Percentiles rank a stretch among this genome's conserved stretches.
Conservation (phyloP, 2,888 invertebrate species). For the Pseudococcus viburni region DNA sequence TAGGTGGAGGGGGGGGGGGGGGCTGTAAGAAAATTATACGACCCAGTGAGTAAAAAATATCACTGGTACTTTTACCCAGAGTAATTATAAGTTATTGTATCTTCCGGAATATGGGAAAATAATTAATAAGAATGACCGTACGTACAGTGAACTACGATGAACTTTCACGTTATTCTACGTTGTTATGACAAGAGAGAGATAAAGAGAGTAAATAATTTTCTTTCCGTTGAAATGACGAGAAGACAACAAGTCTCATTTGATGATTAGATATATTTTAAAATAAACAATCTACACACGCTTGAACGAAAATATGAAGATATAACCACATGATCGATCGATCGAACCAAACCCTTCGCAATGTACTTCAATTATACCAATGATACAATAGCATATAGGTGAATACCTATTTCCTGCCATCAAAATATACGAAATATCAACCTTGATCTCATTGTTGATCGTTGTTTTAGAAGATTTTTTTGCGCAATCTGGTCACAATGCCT, state of each 20-base stretch:
- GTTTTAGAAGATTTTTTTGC: conserved; percentile 43
- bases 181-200: background rate
- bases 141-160: background rate
- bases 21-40: too few relatives aligned
- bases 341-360: background rate
- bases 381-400: background rate
- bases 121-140: conserved; percentile 1
- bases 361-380: background rate
- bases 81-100: background rate
- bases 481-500: conserved; percentile 8
- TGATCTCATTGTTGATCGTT: conserved; percentile 48
- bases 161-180: conserved; percentile 3
- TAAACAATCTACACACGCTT: background rate
- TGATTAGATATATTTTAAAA: background rate
- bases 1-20: too few relatives aligned
- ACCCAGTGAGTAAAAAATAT: too few relatives aligned
- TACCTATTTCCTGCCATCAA: conserved; percentile 48
- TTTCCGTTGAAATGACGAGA: background rate
- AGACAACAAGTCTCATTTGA: background rate
- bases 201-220: background rate
- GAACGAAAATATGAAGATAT: background rate
- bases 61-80: background rate
- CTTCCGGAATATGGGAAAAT: conserved; percentile 12
- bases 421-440: conserved; percentile 32
- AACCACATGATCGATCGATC: background rate